phyloP scores from a whole-genome alignment of 2,113 vertebrate species.

The Arenaria interpres region DNA sequence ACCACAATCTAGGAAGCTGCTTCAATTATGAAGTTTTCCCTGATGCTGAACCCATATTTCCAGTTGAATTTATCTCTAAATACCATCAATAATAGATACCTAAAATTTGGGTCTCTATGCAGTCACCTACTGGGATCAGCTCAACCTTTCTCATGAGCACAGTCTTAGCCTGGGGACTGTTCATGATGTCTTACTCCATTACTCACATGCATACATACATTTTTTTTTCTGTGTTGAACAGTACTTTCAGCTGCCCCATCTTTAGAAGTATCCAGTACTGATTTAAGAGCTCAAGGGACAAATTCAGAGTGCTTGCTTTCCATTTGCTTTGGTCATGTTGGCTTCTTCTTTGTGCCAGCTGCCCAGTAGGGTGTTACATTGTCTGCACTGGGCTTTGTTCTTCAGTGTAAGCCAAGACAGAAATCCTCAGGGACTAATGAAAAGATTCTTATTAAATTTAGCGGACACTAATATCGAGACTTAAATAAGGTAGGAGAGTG shows the following conservation, averaged over 20 bases:
- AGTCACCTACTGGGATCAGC: neutral
- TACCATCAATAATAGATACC: neutral
- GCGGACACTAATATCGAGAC: neutral
- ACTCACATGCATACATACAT: neutral
- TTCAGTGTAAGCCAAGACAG: neutral
- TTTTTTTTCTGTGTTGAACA: neutral
- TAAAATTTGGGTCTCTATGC: neutral
- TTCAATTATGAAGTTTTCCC: neutral
- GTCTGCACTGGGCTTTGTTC: neutral
- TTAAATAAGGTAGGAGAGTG: accelerated
- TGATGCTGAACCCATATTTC: neutral
- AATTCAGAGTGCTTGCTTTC: neutral
- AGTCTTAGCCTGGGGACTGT: neutral
- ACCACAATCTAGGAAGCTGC: neutral
- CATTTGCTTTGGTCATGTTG: neutral
- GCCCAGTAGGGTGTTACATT: neutral
- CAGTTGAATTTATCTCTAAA: neutral
- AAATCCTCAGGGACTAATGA: neutral
- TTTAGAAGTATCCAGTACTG: neutral
- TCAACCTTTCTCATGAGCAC: neutral
- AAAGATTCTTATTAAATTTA: neutral
- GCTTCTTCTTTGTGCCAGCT: neutral
- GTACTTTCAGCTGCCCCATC: neutral
- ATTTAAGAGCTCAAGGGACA: neutral
- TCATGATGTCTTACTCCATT: neutral